Percentiles rank a stretch among this genome's conserved stretches.
These are phyloP conservation scores for Sitophilus oryzae DNA, from an alignment of 1,140 invertebrate genomes.

Conservation along the genomic window DNA sequence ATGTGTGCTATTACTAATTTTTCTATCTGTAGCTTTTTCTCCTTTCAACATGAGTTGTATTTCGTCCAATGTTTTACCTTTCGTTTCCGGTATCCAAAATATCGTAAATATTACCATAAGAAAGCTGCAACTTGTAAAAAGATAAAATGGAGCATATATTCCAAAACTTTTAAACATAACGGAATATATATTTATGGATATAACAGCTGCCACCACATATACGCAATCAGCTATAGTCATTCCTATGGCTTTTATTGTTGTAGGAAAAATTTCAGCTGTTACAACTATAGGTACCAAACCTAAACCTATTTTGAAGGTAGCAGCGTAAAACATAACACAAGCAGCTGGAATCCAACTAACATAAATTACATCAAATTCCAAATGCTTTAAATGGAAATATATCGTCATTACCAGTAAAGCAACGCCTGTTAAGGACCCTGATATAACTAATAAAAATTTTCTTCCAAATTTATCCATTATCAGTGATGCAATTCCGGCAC, in stretches of 20 bases:
- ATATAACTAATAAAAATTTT: constrained; percentile 28
- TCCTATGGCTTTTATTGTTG: constrained; percentile 49
- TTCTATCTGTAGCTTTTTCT: constrained; percentile 6
- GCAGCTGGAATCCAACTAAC: constrained; percentile 33
- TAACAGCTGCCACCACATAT: constrained; percentile 48
- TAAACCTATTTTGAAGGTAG: constrained; percentile 31
- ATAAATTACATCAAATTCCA: constrained; percentile 11
- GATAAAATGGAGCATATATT: constrained; percentile 26
- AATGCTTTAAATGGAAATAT: constrained; percentile 33
- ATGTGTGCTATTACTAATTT: background rate
- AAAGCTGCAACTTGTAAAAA: constrained; percentile 19
- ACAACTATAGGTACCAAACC: constrained; percentile 62
- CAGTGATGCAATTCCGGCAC: constrained; percentile 19
- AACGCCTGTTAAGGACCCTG: constrained; percentile 26
- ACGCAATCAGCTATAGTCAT: constrained; percentile 31
- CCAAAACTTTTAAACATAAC: constrained; percentile 14
- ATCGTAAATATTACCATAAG: constrained; percentile 9
- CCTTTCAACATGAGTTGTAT: constrained; percentile 29
- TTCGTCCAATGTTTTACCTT: constrained; percentile 30
- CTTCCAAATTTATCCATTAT: constrained; percentile 32
- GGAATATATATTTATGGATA: constrained; percentile 60
- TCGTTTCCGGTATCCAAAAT: constrained; percentile 26
- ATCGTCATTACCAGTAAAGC: constrained; percentile 24
- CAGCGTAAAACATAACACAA: constrained; percentile 29
- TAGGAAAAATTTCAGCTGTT: constrained; percentile 59